Conservation (phyloP, 2,888 invertebrate species). For the Glyphotaelius pellucidus region DNA sequence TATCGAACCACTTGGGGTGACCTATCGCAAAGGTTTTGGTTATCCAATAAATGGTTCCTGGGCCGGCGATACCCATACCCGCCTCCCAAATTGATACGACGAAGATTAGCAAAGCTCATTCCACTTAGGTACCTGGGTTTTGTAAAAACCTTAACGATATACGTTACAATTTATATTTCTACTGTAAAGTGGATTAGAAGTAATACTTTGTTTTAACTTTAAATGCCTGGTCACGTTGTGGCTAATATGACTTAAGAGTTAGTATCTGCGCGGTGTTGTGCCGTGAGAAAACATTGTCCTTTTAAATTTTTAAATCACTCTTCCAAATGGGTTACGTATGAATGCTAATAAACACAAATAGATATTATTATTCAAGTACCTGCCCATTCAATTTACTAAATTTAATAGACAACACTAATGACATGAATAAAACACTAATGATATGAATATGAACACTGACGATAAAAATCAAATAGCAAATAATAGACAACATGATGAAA, state of each 20-base stretch:
- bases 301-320: background rate
- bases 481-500: background rate
- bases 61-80: no score
- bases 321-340: background rate
- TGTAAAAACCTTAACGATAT: background rate
- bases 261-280: background rate
- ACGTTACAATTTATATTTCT: background rate
- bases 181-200: background rate
- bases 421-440: no score
- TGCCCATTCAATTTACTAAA: background rate
- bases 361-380: background rate
- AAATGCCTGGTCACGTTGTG: background rate
- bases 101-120: background rate
- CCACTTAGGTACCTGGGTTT: background rate
- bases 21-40: no score
- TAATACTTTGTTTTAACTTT: background rate
- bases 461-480: no score
- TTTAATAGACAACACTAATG: background rate
- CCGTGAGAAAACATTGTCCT: background rate
- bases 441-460: no score
- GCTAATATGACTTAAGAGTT: background rate
- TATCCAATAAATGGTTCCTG: no score
- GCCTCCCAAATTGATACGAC: no score
- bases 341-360: background rate
- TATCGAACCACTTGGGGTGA: no score